phyloP scores from a whole-genome alignment of 1,140 invertebrate species.

The Drosophila suzukii region DNA sequence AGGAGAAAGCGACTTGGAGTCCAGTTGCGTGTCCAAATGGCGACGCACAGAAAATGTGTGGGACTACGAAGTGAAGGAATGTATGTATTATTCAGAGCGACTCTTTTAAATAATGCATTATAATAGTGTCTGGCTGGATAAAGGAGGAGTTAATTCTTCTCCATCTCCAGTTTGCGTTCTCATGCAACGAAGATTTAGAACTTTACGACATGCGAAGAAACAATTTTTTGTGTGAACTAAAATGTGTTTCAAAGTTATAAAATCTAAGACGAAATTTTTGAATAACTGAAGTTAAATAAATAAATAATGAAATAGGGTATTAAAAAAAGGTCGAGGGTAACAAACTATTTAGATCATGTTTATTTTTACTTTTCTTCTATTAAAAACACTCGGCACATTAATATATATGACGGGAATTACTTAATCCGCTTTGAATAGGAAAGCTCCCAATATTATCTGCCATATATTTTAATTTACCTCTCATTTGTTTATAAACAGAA shows the following conservation, averaged over 20 bases:
- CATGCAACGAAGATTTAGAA: slow-evolving; percentile 17
- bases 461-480: slow-evolving; percentile 10
- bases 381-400: background rate
- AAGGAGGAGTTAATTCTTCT: background rate
- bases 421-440: background rate
- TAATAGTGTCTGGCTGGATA: slow-evolving; percentile 18
- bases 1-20: background rate
- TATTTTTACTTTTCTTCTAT: background rate
- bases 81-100: slow-evolving; percentile 11
- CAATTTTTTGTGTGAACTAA: background rate
- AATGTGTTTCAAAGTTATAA: background rate
- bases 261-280: too few relatives aligned
- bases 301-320: background rate
- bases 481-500: slow-evolving; percentile 49
- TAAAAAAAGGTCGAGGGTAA: too few relatives aligned
- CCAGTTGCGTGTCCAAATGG: slow-evolving; percentile 40
- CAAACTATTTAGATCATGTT: background rate
- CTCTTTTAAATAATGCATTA: slow-evolving; percentile 31
- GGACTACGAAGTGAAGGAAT: background rate
- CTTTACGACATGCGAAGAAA: background rate
- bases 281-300: background rate
- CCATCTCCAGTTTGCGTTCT: background rate
- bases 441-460: background rate
- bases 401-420: background rate
- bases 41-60: slow-evolving; percentile 30